phyloP scores from a whole-genome alignment of 2,797 vertebrate species.

The Oryzias sinensis region DNA sequence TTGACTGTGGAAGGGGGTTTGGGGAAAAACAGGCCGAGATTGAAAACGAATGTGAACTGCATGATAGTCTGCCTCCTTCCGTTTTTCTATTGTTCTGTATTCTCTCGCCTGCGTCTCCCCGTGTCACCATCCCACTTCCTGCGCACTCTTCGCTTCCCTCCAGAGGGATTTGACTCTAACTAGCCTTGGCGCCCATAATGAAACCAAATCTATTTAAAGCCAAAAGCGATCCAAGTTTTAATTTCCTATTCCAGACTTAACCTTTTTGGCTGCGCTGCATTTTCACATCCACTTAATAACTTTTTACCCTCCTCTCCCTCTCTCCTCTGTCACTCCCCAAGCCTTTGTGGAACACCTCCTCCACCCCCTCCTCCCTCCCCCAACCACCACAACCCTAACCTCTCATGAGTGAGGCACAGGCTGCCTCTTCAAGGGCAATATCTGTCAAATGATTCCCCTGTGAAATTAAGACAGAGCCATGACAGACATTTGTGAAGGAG shows the following conservation, averaged over 20 bases:
- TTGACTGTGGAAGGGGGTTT: constrained; percentile 55
- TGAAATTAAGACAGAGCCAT: constrained; percentile 79
- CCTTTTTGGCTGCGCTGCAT: constrained; percentile 82
- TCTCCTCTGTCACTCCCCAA: constrained; percentile 50
- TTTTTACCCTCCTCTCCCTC: constrained; percentile 63
- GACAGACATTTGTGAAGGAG: constrained; percentile 45
- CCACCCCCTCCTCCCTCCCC: constrained; percentile 24
- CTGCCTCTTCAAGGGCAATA: constrained; percentile 79
- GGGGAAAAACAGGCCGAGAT: constrained; percentile 68
- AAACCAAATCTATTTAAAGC: constrained; percentile 85
- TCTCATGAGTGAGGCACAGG: constrained; percentile 66
- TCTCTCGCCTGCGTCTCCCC: constrained; percentile 45
- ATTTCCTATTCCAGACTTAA: constrained; percentile 83
- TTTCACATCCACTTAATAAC: constrained; percentile 83
- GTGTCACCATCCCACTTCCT: constrained; percentile 55
- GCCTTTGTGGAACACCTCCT: constrained; percentile 43
- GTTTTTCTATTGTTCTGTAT: constrained; percentile 54
- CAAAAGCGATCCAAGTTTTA: constrained; percentile 83
- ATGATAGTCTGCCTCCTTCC: constrained; percentile 65
- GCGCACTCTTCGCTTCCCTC: constrained; percentile 55
- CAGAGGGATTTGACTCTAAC: constrained; percentile 81
- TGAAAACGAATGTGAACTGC: constrained; percentile 74
- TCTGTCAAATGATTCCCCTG: constrained; percentile 79
- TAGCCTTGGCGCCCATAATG: constrained; percentile 80
- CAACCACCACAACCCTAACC: constrained; percentile 29